These are phyloP conservation scores for Pomacea maculata DNA, from an alignment of 1,140 invertebrate genomes.

Conservation along the genomic window DNA sequence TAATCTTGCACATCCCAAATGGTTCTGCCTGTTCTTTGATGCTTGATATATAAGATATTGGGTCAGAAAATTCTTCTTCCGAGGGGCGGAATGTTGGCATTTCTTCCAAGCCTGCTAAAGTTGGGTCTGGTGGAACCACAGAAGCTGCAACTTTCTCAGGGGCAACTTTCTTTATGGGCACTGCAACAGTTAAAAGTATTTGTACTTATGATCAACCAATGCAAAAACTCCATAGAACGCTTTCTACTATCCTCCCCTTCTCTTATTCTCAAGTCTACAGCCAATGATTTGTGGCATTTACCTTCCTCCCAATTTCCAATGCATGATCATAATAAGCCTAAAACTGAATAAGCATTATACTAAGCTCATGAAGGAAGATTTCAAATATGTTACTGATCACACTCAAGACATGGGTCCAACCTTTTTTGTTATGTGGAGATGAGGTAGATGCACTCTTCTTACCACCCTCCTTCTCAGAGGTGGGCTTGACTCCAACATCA, in stretches of 20 bases:
- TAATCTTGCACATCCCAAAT: constrained; percentile 88
- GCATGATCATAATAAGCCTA: too few relatives aligned
- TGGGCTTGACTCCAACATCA: neutral
- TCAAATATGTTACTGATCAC: neutral
- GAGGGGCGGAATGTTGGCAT: constrained; percentile 84
- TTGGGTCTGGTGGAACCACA: constrained; percentile 23
- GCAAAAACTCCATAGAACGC: neutral
- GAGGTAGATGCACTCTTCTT: neutral
- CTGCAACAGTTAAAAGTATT: neutral
- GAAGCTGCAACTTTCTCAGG: constrained; percentile 16
- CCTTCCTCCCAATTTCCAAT: too few relatives aligned
- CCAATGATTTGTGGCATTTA: too few relatives aligned
- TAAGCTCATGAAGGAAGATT: too few relatives aligned
- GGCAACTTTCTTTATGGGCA: neutral
- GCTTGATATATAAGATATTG: constrained; percentile 87
- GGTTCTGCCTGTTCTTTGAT: constrained; percentile 81
- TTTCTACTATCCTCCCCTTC: too few relatives aligned
- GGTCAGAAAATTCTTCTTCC: constrained; percentile 89
- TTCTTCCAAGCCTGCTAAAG: constrained; percentile 70
- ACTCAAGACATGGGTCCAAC: neutral
- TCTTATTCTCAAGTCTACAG: too few relatives aligned
- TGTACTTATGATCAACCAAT: neutral
- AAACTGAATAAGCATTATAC: too few relatives aligned
- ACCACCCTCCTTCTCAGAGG: neutral
- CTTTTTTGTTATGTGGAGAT: constrained; percentile 1